These are phyloP conservation scores for Clarias magur DNA, from an alignment of 2,113 vertebrate genomes.

Conservation along the genomic window DNA sequence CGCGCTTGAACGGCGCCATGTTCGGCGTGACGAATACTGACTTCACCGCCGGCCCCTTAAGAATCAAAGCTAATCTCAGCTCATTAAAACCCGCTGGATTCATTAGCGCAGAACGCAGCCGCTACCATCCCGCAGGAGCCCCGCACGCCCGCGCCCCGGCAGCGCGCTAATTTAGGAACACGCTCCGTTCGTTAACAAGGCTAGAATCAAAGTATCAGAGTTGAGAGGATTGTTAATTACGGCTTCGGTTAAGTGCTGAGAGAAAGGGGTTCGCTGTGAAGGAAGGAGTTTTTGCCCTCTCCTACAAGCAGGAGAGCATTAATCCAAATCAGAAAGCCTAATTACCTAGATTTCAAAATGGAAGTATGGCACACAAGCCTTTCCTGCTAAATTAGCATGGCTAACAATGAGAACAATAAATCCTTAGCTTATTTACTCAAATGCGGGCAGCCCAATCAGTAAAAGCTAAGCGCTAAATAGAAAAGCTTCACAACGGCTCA, in stretches of 20 bases:
- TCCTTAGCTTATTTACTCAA: neutral
- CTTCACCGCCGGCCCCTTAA: constrained; percentile 11
- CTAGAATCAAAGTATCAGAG: constrained; percentile 14
- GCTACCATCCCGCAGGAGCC: constrained; percentile 21
- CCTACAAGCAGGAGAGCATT: neutral
- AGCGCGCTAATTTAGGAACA: constrained; percentile 11
- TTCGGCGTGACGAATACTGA: constrained; percentile 3
- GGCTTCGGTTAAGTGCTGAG: neutral
- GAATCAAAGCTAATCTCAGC: constrained; percentile 34
- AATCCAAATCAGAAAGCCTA: neutral
- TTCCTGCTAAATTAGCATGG: neutral
- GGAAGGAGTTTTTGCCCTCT: neutral
- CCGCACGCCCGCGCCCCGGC: neutral
- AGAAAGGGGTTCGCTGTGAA: neutral
- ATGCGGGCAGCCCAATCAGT: neutral
- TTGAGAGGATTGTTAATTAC: constrained; percentile 30
- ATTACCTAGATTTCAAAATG: neutral
- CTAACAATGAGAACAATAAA: neutral
- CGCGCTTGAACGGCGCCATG: constrained; percentile 2
- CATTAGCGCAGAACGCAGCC: constrained; percentile 8
- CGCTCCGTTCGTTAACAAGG: constrained; percentile 11
- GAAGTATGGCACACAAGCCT: neutral
- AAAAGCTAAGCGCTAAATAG: neutral
- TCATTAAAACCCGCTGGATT: constrained; percentile 34
- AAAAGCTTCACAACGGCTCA: neutral